Evolutionary conservation across 2,113 vertebrate genomes (phyloP), one percentile per base, ranked within the genome.

Genomic region (Jaculus jaculus): DNA sequence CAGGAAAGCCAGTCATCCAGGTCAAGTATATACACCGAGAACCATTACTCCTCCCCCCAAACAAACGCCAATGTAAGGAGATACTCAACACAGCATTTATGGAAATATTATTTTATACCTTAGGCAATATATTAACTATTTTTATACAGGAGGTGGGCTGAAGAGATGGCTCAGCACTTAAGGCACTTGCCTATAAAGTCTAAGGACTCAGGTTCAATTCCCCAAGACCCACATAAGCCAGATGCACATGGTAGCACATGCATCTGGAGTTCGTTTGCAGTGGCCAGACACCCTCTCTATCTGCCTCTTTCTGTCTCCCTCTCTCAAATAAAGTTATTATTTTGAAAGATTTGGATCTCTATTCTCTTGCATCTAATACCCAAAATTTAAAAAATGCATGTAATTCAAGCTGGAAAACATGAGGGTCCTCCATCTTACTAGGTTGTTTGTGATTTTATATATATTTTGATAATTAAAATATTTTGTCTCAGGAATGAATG

Each of bases 381-480:
- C n/a, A n/a, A n/a, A n/a, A n/a, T n/a, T 34, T 2, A 66, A 32
- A 37, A 87, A 61, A 66, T 32, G 1, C 18, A 86, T 2, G 4
- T 68, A 37, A 92, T 69, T 85, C 65, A 92, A 91, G n/a, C 23
- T 71, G 23, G 37, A 89, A 89, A 95, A 71, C 42, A 32, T 24
- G 0, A 80, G 79, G 85, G 16, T 79, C 21, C 30, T 71, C 32
- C 16, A 73, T 26, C 34, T 82, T 87, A 88, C 32, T 68, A 84
- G 42, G 37, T 60, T 87, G 26, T 86, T 71, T 96, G 30, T 87
- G 73, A 94, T 51, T 72, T 39, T 78, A 89, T 66, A 4, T 84
- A 54, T 71, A 4, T 84, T 94, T 94, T 60, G 39, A 4, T 63
- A 92, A 90, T 63, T 80, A 90, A 90, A 75, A 37, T 91, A 69